Conservation (phyloP, 2,888 invertebrate species). For the Leptogaster cylindrica region DNA sequence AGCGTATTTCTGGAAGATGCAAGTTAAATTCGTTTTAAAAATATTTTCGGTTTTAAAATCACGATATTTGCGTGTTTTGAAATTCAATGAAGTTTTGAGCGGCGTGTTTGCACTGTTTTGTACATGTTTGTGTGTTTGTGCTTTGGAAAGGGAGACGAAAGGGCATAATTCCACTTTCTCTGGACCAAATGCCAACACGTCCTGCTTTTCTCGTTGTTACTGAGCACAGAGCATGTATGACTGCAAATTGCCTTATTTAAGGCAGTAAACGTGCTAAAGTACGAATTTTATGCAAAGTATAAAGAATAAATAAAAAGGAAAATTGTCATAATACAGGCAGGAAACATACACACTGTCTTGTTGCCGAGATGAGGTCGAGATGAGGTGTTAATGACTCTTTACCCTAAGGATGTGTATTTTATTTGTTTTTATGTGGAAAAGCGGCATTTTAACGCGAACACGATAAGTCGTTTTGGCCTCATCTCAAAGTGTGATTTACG, state of each 20-base stretch:
- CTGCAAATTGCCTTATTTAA: slow-evolving; percentile 47
- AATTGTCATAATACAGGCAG: slow-evolving; percentile 34
- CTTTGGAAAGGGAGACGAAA: background rate
- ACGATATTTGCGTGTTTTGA: slow-evolving; percentile 35
- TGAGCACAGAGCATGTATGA: slow-evolving; percentile 33
- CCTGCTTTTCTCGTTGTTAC: slow-evolving; percentile 10
- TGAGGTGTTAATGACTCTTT: slow-evolving; percentile 45
- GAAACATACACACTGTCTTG: slow-evolving; percentile 25
- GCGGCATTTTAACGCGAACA: slow-evolving; percentile 28
- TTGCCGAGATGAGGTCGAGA: slow-evolving; percentile 40
- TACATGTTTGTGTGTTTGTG: too few species aligned
- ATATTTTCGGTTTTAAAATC: slow-evolving; percentile 33
- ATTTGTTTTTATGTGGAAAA: too few species aligned
- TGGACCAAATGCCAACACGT: slow-evolving; percentile 26
- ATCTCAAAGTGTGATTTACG: slow-evolving; percentile 17
- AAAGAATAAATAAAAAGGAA: too few species aligned
- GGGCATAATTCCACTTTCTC: background rate
- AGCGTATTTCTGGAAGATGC: background rate
- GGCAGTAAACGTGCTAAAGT: slow-evolving; percentile 47
- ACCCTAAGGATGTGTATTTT: slow-evolving; percentile 30
- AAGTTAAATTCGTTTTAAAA: slow-evolving; percentile 21
- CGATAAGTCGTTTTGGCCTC: slow-evolving; percentile 14
- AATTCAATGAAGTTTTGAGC: slow-evolving; percentile 17
- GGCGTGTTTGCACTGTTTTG: too few species aligned
- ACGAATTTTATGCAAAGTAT: slow-evolving; percentile 41